Evolutionary conservation across 1,140 invertebrate genomes (phyloP).

Genomic region (Aphidius gifuensis): DNA sequence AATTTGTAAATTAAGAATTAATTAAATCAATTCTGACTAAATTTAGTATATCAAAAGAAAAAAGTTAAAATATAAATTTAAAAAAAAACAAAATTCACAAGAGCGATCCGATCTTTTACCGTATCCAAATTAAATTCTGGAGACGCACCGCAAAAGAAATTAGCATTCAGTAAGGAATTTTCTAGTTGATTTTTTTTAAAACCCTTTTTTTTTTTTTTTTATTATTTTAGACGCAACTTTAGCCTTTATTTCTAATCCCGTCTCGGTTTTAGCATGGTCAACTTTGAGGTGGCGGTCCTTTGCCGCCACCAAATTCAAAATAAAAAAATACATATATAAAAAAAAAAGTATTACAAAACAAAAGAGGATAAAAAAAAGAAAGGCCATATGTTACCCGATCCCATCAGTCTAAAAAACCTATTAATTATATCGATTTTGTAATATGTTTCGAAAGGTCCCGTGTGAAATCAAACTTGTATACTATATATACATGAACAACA

Average conservation of each 20-base stretch:
- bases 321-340: constrained; percentile 19
- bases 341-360: constrained; percentile 7
- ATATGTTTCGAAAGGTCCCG: neutral
- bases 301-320: constrained; percentile 15
- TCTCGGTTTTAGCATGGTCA: constrained; percentile 36
- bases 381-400: constrained; percentile 53
- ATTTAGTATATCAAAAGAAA: constrained; percentile 6
- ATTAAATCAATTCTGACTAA: constrained; percentile 12
- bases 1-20: constrained; percentile 16
- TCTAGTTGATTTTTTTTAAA: constrained; percentile 30
- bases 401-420: constrained; percentile 37
- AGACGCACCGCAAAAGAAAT: constrained; percentile 33
- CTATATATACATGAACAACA: too few species aligned
- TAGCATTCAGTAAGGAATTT: constrained; percentile 43
- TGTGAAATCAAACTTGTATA: too few species aligned
- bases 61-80: constrained; percentile 4
- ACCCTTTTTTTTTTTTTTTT: constrained; percentile 17
- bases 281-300: constrained; percentile 42
- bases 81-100: neutral
- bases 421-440: constrained; percentile 50
- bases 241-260: constrained; percentile 41
- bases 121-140: constrained; percentile 26
- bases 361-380: constrained; percentile 14
- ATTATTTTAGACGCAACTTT: constrained; percentile 14
- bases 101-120: constrained; percentile 20